Percentiles rank a stretch among this genome's conserved stretches.
Conservation (phyloP, 2,113 vertebrate genomes). For the Anolis sagrei region DNA sequence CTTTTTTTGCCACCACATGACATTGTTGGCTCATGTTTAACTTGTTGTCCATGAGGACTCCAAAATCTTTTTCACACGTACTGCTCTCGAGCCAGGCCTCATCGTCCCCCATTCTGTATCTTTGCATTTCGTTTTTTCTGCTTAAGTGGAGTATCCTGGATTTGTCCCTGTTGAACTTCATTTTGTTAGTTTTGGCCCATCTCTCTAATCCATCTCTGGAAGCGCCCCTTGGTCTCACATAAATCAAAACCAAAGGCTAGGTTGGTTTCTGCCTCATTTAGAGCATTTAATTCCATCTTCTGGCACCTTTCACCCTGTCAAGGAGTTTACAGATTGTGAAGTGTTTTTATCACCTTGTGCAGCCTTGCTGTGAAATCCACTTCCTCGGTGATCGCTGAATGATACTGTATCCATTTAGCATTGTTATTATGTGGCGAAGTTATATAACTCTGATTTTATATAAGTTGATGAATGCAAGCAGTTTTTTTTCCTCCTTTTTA, state of each 20-base stretch:
- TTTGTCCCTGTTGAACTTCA: too few species aligned
- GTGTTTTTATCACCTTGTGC: not conserved
- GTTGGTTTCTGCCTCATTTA: not conserved
- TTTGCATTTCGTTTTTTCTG: too few species aligned
- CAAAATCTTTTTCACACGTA: too few species aligned
- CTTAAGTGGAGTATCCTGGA: too few species aligned
- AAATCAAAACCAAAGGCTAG: not conserved
- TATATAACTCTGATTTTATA: not conserved
- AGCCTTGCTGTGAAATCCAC: not conserved
- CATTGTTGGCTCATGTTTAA: too few species aligned
- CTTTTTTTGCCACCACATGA: too few species aligned
- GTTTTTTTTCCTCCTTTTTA: not conserved
- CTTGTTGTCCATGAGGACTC: too few species aligned
- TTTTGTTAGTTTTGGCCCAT: too few species aligned
- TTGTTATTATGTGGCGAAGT: not conserved
- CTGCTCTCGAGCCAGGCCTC: too few species aligned
- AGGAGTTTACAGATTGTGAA: not conserved
- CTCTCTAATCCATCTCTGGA: too few species aligned
- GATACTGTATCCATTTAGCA: not conserved
- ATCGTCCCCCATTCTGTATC: too few species aligned
- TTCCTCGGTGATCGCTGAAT: not conserved
- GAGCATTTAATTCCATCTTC: not conserved
- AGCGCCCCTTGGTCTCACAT: too few species aligned
- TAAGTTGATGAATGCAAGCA: not conserved
- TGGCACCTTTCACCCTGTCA: not conserved